Evolutionary conservation across 2,888 invertebrate genomes (phyloP).

Genomic region (Thysanoteuthis rhombus): DNA sequence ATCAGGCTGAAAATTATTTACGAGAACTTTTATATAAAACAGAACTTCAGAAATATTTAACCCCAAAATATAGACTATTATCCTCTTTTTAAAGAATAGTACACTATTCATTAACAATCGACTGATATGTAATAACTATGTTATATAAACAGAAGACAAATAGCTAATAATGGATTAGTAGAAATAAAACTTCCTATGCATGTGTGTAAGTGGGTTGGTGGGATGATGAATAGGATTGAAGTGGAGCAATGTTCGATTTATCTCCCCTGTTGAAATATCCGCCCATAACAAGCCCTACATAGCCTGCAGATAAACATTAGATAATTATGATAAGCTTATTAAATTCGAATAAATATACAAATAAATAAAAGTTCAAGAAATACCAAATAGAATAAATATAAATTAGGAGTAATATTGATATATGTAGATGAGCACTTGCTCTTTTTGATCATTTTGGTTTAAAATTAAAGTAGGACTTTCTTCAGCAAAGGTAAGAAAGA

Average conservation of each 20-base stretch:
- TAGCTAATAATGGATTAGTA: background rate
- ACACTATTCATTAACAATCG: too few relatives aligned
- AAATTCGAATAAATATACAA: background rate
- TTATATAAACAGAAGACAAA: background rate
- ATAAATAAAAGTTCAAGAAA: background rate
- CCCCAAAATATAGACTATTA: background rate
- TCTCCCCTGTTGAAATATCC: background rate
- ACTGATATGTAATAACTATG: background rate
- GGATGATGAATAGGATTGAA: background rate
- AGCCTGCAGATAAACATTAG: background rate
- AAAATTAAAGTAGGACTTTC: background rate
- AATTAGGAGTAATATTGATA: background rate
- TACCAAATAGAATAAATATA: background rate
- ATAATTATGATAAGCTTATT: background rate
- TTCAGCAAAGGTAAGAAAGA: background rate
- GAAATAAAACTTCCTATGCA: background rate
- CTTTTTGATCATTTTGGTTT: background rate
- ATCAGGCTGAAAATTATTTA: too few relatives aligned
- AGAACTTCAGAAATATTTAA: background rate
- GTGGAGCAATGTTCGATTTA: background rate
- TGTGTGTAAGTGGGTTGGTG: background rate
- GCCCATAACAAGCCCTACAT: background rate
- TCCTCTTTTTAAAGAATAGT: background rate
- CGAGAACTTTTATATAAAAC: background rate
- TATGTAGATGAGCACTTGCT: background rate